phyloP scores from a whole-genome alignment of 2,797 vertebrate species.

The Enteromius trimaculatus region DNA sequence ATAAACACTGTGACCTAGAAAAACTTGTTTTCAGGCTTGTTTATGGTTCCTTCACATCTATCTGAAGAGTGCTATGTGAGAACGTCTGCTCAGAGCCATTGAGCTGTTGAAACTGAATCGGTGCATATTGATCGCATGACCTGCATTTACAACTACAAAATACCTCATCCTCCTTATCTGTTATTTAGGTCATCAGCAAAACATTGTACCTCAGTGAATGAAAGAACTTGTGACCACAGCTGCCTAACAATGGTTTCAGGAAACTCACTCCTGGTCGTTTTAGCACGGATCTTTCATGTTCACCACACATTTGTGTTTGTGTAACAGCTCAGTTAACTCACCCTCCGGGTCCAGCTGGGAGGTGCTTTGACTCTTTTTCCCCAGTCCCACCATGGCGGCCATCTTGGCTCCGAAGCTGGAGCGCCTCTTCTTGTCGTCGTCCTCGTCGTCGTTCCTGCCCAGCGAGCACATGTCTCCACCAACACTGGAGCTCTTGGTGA shows the following conservation, averaged over 20 bases:
- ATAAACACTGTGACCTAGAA: neutral
- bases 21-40: neutral
- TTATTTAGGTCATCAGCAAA: conserved; percentile 24
- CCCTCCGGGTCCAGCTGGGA: conserved; percentile 94
- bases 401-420: conserved; percentile 93
- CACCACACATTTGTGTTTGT: neutral
- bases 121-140: neutral
- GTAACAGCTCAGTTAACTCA: conserved; percentile 68
- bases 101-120: neutral
- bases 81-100: conserved; percentile 10
- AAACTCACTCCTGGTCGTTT: neutral
- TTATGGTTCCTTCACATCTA: neutral
- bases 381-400: conserved; percentile 95
- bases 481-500: conserved; percentile 89
- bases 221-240: too few relatives aligned
- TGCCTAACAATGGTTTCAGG: too few relatives aligned
- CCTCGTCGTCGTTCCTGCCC: conserved; percentile 88
- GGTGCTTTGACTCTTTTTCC: conserved; percentile 91
- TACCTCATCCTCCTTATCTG: neutral
- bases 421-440: conserved; percentile 91
- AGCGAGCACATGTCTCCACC: conserved; percentile 91
- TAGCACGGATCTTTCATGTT: neutral
- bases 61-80: neutral
- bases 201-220: too few relatives aligned
- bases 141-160: neutral